A percentile compares a stretch with the other conserved stretches of the same genome.
Conservation (phyloP, 92 coral and sea anemone genomes). For the Muricea muricata region DNA sequence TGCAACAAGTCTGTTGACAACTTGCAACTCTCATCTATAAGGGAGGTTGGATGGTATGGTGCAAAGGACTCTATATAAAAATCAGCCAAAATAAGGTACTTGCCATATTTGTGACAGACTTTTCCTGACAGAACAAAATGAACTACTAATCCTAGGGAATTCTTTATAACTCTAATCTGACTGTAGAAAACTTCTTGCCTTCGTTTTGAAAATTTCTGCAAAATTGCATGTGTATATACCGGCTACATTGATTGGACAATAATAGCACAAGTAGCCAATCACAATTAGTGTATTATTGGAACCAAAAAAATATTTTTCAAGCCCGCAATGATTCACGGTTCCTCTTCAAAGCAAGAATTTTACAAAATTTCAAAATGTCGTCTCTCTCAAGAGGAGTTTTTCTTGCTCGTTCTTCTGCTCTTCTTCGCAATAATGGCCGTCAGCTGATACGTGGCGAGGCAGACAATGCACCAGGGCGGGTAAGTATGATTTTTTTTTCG, state of each 20-base stretch:
- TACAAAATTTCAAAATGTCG: conserved; percentile 83
- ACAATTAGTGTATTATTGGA: neutral
- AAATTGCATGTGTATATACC: neutral
- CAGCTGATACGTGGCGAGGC: conserved; percentile 77
- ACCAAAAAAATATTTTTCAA: neutral
- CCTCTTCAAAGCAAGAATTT: conserved; percentile 1
- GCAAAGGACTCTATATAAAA: too few relatives aligned
- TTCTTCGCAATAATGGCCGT: conserved; percentile 77
- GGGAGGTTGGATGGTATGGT: too few relatives aligned
- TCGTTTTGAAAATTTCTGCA: neutral
- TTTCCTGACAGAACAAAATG: too few relatives aligned
- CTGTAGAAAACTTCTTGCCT: too few relatives aligned
- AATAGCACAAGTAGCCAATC: neutral
- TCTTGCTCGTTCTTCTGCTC: conserved; percentile 97
- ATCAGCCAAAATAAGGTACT: too few relatives aligned
- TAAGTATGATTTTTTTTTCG: neutral
- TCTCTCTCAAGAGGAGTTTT: conserved; percentile 73
- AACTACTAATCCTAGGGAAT: too few relatives aligned
- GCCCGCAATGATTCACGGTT: conserved; percentile 3
- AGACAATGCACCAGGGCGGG: conserved; percentile 93
- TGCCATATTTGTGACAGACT: too few relatives aligned
- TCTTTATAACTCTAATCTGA: too few relatives aligned
- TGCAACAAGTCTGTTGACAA: too few relatives aligned
- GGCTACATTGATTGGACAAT: neutral
- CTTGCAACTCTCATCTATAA: too few relatives aligned